Evolutionary conservation across 2,888 invertebrate genomes (phyloP).

Genomic region (Drosophila peninsularis): DNA sequence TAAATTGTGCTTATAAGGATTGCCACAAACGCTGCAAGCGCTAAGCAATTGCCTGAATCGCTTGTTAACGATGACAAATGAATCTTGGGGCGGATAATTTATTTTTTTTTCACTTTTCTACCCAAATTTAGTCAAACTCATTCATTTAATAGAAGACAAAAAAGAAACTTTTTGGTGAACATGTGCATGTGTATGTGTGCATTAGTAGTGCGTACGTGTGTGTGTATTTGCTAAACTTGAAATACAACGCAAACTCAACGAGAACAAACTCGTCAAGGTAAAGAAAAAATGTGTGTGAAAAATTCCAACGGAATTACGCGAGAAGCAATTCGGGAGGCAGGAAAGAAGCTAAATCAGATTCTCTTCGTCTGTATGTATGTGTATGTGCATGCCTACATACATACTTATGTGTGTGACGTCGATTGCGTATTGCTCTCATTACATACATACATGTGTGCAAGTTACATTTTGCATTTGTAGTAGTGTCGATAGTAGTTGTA

Average conservation of each 20-base stretch:
- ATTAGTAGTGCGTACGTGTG: conserved; percentile 17
- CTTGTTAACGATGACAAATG: conserved; percentile 28
- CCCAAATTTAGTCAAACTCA: conserved; percentile 39
- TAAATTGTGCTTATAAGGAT: conserved; percentile 69
- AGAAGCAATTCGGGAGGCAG: conserved; percentile 50
- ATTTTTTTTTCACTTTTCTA: conserved; percentile 12
- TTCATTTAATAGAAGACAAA: conserved; percentile 13
- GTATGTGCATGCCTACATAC: neutral
- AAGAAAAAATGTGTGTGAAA: conserved; percentile 65
- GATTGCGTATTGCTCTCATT: conserved; percentile 47
- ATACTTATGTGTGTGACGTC: conserved; percentile 32
- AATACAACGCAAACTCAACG: conserved; percentile 67
- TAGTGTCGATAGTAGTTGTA: conserved; percentile 34
- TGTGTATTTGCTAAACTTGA: conserved; percentile 67
- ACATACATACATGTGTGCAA: no score
- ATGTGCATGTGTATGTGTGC: conserved; percentile 47
- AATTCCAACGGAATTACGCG: conserved; percentile 74
- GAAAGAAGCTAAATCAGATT: conserved; percentile 49
- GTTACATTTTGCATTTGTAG: conserved; percentile 33
- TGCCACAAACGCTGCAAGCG: conserved; percentile 31
- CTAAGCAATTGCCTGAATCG: conserved; percentile 17
- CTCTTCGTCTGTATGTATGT: conserved; percentile 21
- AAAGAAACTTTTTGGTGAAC: conserved; percentile 30
- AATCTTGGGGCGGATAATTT: conserved; percentile 21
- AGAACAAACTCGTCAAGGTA: conserved; percentile 72